Base-by-base conservation (phyloP, 2,888 invertebrate species). In the Clostera curtula region DNA sequence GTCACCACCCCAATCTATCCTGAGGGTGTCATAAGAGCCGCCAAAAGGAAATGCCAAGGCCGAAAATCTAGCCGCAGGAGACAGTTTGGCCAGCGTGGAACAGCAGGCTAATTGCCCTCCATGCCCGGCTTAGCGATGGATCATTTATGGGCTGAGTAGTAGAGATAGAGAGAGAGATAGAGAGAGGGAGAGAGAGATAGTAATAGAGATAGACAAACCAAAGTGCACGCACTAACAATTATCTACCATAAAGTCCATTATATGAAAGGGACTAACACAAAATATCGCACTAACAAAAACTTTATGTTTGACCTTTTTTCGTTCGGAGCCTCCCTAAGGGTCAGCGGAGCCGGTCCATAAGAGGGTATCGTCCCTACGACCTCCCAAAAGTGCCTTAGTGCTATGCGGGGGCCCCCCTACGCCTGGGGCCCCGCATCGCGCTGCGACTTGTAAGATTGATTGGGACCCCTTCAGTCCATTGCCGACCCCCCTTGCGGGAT, bases 381-480 rank as follows among this genome's bases (percentile, higher is more conserved):
- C 74, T 72, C 58, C 58, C 49, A 44, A 65, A 64, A 65, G 64
- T 64, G 61, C 60, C 58, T 54, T 52, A 52, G n/a, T n/a, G n/a
- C n/a, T n/a, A n/a, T n/a, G n/a, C n/a, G n/a, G n/a, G n/a, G n/a
- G 43, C 55, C 54, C 52, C 44, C 42, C 22, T 8, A 6, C 5
- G 14, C 36, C 48, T 33, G 31, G 33, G 26, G 34, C 46, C 43
- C 51, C 49, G 49, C 61, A 56, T 59, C 62, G 66, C 71, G 63
- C 57, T 64, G 76, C 79, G 82, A 82, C 82, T 83, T 79, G 80
- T 79, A 85, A 85, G 85, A 85, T 85, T 84, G 85, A 85, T 85
- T 84, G 85, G 85, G 80, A 75, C 83, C 80, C 80, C 83, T 83
- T 79, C 76, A 83, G 83, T 83, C 84, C 84, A 79, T 80, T 77